Evolutionary conservation across 1,140 invertebrate genomes (phyloP).

Genomic region (Zaprionus inermis): DNA sequence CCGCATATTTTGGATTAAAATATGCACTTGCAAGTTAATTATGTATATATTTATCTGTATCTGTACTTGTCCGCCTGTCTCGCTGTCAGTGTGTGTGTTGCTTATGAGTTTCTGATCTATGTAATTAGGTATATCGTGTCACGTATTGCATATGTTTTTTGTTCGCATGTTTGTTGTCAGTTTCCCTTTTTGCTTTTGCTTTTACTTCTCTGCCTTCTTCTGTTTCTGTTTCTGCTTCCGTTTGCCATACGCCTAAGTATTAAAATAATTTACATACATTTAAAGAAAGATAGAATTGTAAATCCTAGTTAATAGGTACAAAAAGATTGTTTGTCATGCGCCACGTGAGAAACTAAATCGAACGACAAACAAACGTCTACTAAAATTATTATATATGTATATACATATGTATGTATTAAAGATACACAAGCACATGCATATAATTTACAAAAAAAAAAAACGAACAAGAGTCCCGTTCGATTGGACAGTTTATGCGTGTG

Average conservation of each 20-base stretch:
- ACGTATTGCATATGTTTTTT: constrained; percentile 69
- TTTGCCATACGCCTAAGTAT: constrained; percentile 33
- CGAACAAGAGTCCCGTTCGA: constrained; percentile 36
- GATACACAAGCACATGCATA: constrained; percentile 25
- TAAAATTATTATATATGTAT: constrained; percentile 19
- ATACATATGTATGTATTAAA: constrained; percentile 17
- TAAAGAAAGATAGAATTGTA: constrained; percentile 41
- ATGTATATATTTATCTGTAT: constrained; percentile 5
- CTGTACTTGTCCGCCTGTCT: constrained; percentile 5
- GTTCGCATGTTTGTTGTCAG: constrained; percentile 28
- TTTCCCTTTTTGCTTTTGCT: constrained; percentile 6
- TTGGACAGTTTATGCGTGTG: constrained; percentile 20
- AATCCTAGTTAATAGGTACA: constrained; percentile 53
- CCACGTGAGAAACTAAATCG: constrained; percentile 20
- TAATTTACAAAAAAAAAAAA: constrained; percentile 28
- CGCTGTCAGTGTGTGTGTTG: background rate
- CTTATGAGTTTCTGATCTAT: background rate
- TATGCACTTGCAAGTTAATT: constrained; percentile 2
- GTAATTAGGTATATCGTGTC: constrained; percentile 33
- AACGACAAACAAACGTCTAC: constrained; percentile 44
- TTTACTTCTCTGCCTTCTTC: background rate
- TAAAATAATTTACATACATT: constrained; percentile 55
- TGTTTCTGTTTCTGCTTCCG: constrained; percentile 6
- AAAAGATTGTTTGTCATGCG: constrained; percentile 50
- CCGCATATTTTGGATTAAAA: constrained; percentile 12